These are phyloP conservation scores for Flexamia atlantica DNA, from an alignment of 2,888 invertebrate genomes.

Conservation along the genomic window DNA sequence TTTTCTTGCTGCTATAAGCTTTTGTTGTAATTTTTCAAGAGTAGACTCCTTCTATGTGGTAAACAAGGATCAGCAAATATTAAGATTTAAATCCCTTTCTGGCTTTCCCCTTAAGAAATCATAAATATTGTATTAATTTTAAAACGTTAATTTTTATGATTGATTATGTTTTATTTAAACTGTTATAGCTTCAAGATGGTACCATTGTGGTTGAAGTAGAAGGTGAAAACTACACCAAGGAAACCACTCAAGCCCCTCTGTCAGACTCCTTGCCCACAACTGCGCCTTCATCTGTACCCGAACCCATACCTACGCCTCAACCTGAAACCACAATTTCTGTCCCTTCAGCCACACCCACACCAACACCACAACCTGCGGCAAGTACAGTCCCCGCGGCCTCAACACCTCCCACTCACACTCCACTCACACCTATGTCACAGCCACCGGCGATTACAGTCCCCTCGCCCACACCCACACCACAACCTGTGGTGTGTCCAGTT, in stretches of 20 bases:
- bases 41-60: too few relatives aligned
- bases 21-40: too few relatives aligned
- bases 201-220: constrained; percentile 13
- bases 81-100: too few relatives aligned
- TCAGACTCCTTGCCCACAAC: neutral
- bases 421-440: neutral
- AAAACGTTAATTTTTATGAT: too few relatives aligned
- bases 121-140: too few relatives aligned
- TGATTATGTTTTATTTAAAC: too few relatives aligned
- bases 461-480: too few relatives aligned
- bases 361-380: neutral
- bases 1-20: too few relatives aligned
- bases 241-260: neutral
- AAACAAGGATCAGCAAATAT: too few relatives aligned
- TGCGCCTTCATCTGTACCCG: neutral
- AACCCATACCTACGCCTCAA: neutral
- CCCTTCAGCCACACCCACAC: neutral
- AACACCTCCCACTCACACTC: neutral
- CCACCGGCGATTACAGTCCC: too few relatives aligned
- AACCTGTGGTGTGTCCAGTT: neutral
- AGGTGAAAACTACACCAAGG: constrained; percentile 10
- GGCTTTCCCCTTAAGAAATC: too few relatives aligned
- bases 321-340: neutral
- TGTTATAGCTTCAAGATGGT: neutral
- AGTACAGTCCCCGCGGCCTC: neutral